These are phyloP conservation scores for Hyperoplus lanceolatus DNA, from an alignment of 2,797 vertebrate genomes.

Conservation along the genomic window DNA sequence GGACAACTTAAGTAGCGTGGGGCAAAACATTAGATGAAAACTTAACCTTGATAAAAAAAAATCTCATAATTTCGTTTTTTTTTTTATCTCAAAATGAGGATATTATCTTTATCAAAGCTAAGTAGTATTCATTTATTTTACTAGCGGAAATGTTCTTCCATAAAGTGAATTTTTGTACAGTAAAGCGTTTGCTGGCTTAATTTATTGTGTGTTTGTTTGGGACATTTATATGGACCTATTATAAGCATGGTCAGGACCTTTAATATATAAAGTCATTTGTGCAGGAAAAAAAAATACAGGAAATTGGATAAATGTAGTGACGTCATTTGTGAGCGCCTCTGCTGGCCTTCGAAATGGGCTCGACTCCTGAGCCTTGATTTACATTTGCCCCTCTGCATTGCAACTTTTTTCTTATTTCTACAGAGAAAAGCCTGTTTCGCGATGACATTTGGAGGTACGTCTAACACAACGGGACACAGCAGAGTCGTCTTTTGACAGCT, in stretches of 20 bases:
- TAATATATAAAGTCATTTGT: not conserved
- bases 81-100: no score
- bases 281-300: constrained; percentile 51
- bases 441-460: constrained; percentile 87
- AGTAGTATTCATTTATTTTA: no score
- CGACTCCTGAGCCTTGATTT: constrained; percentile 83
- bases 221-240: not conserved
- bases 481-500: not conserved
- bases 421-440: constrained; percentile 65
- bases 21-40: no score
- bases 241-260: no score
- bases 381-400: constrained; percentile 66
- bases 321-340: constrained; percentile 87
- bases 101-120: no score
- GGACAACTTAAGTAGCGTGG: no score
- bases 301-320: constrained; percentile 73
- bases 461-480: not conserved
- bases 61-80: no score
- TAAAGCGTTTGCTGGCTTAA: not conserved
- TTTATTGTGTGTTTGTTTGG: not conserved
- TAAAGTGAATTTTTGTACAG: no score
- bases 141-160: no score
- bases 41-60: no score
- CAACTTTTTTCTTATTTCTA: constrained; percentile 47
- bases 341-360: constrained; percentile 87